Percentiles rank a stretch among this genome's conserved stretches.
These are phyloP conservation scores for Oryzias melastigma DNA, from an alignment of 2,113 vertebrate species.

Conservation along the genomic window DNA sequence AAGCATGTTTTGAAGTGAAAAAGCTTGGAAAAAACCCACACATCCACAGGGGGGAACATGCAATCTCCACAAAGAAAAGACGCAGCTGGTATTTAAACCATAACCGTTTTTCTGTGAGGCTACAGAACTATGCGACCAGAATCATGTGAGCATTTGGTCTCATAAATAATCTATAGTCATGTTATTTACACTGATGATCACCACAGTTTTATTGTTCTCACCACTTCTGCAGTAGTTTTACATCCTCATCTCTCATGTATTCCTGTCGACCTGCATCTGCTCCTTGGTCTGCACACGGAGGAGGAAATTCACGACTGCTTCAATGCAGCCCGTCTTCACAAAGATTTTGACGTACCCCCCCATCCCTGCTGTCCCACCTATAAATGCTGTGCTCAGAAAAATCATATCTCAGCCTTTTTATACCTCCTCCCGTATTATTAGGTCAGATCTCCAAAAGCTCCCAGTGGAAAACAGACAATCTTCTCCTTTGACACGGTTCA, in stretches of 20 bases:
- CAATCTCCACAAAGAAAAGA: too few species aligned
- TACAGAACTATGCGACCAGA: too few species aligned
- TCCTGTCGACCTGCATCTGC: slow-evolving; percentile 51
- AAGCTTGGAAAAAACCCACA: too few species aligned
- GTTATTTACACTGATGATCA: slow-evolving; percentile 12
- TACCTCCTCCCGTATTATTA: slow-evolving; percentile 24
- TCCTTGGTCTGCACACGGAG: slow-evolving; percentile 26
- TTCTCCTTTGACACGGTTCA: slow-evolving; percentile 6
- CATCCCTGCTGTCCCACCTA: slow-evolving; percentile 36
- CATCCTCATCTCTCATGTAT: slow-evolving; percentile 45
- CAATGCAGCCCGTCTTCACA: slow-evolving; percentile 21
- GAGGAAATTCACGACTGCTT: neutral
- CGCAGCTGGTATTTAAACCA: too few species aligned
- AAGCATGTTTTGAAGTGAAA: too few species aligned
- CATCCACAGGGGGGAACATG: too few species aligned
- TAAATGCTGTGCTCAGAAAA: slow-evolving; percentile 42
- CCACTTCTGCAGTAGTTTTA: slow-evolving; percentile 32
- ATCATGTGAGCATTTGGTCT: neutral
- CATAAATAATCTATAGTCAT: slow-evolving; percentile 18
- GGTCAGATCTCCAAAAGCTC: slow-evolving; percentile 23
- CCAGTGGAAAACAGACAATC: slow-evolving; percentile 11
- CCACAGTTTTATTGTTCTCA: slow-evolving; percentile 9
- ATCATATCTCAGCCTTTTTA: slow-evolving; percentile 23
- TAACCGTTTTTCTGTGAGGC: too few species aligned
- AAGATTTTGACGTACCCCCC: slow-evolving; percentile 30